Base-by-base conservation (phyloP, 2,888 invertebrate genomes). In the Catotricha subobsoleta region DNA sequence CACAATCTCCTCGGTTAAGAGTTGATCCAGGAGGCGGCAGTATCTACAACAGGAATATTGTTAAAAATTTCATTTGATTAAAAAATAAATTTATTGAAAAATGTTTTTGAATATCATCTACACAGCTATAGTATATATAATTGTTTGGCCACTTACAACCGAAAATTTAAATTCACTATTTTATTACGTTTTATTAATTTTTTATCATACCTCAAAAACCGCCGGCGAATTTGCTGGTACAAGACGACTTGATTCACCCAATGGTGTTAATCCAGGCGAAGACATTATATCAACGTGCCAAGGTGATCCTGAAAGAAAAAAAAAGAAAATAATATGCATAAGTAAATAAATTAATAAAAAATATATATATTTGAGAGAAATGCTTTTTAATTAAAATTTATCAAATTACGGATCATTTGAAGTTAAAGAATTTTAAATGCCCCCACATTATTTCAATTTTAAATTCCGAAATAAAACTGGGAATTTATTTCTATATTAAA, bases 251-350 rank as follows among this genome's bases (percentile, higher is more conserved):
- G 86, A 78, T 67, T 90, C 88, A 57, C 87, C 83, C 56, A 83
- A 71, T 55, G 84, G 80, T 58, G 82, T 80, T 67, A 77, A 66
- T 56, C 75, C 74, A 48, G 73, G 70, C 57, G 71, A 70, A 55
- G 82, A 76, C 80, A 87, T 81, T 62, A 91, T 83, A 66, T 81
- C 78, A 57, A 91, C 83, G 69, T 77, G 78, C 91, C 91, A 91
- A 67, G 91, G 91, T 67, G 90, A 91, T 54, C 90, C 88, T 88
- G 15, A 30, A 15, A 33, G 21, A 34, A 7, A 34, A 20, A 4
- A 25, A 25, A 8, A 25, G 25, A 6, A 25, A 25, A 25, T 25
- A 6, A 10, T 8, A 10, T 10, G 25, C 25, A 25, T 25, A 25
- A 6, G 10, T 6, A 25, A 10, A 25, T 8, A 25, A 25, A 25